These are phyloP conservation scores for Microhierax caerulescens DNA, from an alignment of 2,797 vertebrate species.

Conservation along the genomic window DNA sequence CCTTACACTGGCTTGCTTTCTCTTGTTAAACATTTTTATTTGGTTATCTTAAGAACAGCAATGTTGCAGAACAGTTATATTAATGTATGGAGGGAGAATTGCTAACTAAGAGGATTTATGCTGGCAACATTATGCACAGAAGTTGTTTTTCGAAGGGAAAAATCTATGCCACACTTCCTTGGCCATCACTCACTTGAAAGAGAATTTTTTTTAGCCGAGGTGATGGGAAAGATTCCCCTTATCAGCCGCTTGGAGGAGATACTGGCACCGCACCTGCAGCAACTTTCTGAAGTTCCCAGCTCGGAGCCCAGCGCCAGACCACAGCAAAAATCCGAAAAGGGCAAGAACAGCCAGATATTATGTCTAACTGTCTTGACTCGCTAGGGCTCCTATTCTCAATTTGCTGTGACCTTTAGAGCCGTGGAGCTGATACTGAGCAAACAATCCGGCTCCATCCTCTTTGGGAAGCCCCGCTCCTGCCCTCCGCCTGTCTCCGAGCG, in stretches of 20 bases:
- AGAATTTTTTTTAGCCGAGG: not conserved
- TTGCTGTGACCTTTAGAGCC: conserved; percentile 21
- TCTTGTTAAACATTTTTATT: not conserved
- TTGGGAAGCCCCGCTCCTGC: not conserved
- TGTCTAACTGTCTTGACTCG: not conserved
- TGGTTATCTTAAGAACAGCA: not conserved
- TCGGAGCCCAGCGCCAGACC: not conserved
- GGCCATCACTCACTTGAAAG: not conserved
- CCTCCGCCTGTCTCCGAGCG: not conserved
- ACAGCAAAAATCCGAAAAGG: not conserved
- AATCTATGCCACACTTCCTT: not conserved
- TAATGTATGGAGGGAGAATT: not conserved
- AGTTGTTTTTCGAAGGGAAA: not conserved
- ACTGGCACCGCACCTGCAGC: conserved; percentile 29
- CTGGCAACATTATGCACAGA: not conserved
- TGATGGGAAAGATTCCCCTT: not conserved
- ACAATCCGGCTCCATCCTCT: not conserved
- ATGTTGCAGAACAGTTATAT: not conserved
- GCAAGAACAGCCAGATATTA: not conserved
- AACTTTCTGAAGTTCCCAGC: not conserved
- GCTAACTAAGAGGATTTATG: not conserved
- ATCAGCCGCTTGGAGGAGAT: not conserved
- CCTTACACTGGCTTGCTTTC: not conserved
- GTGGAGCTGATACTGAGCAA: not conserved
- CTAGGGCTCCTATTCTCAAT: conserved; percentile 50